A percentile compares a stretch with the other conserved stretches of the same genome.
Evolutionary conservation across 2,888 invertebrate genomes (phyloP).

Genomic region (Epicampocera succincta): DNA sequence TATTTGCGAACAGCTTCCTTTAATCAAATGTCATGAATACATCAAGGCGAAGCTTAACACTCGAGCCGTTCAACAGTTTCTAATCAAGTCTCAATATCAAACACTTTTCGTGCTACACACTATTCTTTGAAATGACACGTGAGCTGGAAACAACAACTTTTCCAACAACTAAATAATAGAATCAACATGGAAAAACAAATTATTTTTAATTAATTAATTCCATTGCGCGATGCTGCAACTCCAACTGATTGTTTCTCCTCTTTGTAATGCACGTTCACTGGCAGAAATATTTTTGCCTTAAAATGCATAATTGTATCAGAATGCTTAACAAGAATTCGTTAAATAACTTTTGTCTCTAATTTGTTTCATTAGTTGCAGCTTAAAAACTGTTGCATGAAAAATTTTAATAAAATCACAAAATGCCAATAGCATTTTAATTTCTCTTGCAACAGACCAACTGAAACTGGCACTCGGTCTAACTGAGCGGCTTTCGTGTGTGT

Average conservation of each 20-base stretch:
- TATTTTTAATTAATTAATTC: background rate
- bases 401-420: slow-evolving; percentile 44
- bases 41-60: no score
- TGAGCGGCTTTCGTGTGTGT: slow-evolving; percentile 7
- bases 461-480: background rate
- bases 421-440: slow-evolving; percentile 64
- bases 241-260: background rate
- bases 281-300: background rate
- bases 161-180: no score
- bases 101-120: no score
- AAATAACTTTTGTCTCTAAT: slow-evolving; percentile 38
- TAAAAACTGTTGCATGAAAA: slow-evolving; percentile 45
- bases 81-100: no score
- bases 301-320: slow-evolving; percentile 10
- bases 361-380: slow-evolving; percentile 32
- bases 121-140: no score
- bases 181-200: no score
- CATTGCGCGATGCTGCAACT: background rate
- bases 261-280: background rate
- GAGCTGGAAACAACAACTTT: no score
- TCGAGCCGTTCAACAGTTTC: no score
- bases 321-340: slow-evolving; percentile 34
- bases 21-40: no score
- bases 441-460: slow-evolving; percentile 32
- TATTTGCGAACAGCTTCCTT: no score